These are phyloP conservation scores for Mystacides longicornis DNA, from an alignment of 2,888 invertebrate species.

Conservation along the genomic window DNA sequence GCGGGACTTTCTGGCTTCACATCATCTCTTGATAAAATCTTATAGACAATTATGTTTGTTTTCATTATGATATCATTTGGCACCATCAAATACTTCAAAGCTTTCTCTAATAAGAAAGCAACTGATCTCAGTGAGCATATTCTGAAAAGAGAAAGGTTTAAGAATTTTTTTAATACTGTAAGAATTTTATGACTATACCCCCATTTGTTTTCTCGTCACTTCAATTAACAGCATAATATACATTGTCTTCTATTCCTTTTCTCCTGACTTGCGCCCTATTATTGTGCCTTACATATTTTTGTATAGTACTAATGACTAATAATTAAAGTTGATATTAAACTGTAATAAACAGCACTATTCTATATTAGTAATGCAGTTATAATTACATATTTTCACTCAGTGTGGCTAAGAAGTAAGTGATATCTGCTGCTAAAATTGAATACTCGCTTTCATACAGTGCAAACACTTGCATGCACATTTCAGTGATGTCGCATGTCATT, in stretches of 20 bases:
- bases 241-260: too few species aligned
- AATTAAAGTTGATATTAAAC: too few species aligned
- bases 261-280: too few species aligned
- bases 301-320: too few species aligned
- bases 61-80: constrained; percentile 10
- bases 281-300: too few species aligned
- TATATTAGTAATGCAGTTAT: too few species aligned
- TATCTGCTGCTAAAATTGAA: constrained; percentile 16
- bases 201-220: too few species aligned
- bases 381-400: constrained; percentile 15
- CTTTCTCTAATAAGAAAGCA: constrained; percentile 19
- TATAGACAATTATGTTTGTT: constrained; percentile 11
- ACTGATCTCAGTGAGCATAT: constrained; percentile 11
- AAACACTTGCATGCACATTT: constrained; percentile 15
- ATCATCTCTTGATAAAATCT: constrained; percentile 13
- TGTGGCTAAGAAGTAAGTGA: constrained; percentile 11
- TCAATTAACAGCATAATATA: too few species aligned
- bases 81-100: background rate
- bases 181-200: too few species aligned
- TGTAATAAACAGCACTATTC: too few species aligned
- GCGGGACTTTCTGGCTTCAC: constrained; percentile 7
- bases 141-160: constrained; percentile 16
- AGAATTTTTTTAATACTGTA: too few species aligned
- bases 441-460: constrained; percentile 16
- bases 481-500: constrained; percentile 17